A percentile compares a stretch with the other conserved stretches of the same genome.
phyloP scores from a whole-genome alignment of 2,113 vertebrate species.

The Zosterops lateralis region DNA sequence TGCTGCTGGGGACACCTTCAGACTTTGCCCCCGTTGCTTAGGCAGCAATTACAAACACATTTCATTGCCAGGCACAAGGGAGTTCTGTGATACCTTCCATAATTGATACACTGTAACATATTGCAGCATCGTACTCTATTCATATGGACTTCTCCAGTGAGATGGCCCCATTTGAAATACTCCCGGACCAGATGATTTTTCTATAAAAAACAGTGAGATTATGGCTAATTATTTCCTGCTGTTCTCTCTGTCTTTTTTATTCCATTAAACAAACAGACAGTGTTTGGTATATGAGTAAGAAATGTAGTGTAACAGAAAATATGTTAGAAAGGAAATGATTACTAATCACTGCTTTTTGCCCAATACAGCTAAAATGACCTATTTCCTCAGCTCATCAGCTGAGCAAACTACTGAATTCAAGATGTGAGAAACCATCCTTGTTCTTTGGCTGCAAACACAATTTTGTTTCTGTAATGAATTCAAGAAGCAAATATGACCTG shows the following conservation, averaged over 20 bases:
- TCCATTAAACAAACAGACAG: constrained; percentile 45
- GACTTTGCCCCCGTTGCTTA: neutral
- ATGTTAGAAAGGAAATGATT: constrained; percentile 52
- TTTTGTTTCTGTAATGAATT: neutral
- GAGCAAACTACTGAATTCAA: constrained; percentile 40
- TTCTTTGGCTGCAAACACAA: neutral
- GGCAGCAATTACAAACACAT: neutral
- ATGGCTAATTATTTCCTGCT: constrained; percentile 33
- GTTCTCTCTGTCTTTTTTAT: constrained; percentile 22
- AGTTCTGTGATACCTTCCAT: neutral
- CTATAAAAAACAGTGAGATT: neutral
- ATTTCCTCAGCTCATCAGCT: constrained; percentile 47
- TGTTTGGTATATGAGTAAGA: constrained; percentile 59
- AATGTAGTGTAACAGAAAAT: constrained; percentile 58
- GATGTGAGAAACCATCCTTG: neutral
- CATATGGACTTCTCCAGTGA: neutral
- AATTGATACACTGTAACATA: neutral
- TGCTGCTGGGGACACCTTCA: neutral
- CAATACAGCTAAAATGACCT: constrained; percentile 31
- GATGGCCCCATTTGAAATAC: neutral
- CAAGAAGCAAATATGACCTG: neutral
- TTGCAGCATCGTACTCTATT: neutral
- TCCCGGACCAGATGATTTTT: neutral
- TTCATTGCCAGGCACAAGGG: neutral
- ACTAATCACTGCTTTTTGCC: constrained; percentile 37